These are phyloP conservation scores for Harpegnathos saltator DNA, from an alignment of 1,140 invertebrate genomes.

Conservation along the genomic window DNA sequence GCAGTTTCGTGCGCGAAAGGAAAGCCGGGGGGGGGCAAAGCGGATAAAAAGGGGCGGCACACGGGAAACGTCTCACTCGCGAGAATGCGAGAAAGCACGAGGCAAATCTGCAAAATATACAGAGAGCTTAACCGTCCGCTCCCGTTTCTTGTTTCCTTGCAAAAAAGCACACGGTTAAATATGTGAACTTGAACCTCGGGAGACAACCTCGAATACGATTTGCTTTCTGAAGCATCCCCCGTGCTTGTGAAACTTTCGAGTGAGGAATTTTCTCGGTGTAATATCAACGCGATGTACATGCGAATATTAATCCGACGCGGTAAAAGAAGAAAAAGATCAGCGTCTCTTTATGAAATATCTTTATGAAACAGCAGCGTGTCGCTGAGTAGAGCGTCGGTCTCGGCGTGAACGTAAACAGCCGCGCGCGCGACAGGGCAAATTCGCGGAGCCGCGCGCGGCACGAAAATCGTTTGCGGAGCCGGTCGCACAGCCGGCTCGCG, in stretches of 20 bases:
- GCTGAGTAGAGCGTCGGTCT: not conserved
- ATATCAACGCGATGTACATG: too few relatives aligned
- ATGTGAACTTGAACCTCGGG: too few relatives aligned
- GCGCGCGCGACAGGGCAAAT: not conserved
- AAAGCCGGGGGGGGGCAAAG: conserved; percentile 18
- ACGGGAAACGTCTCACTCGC: conserved; percentile 31
- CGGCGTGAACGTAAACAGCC: not conserved
- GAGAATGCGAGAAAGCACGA: conserved; percentile 15
- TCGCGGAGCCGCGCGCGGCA: too few relatives aligned
- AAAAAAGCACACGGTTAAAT: too few relatives aligned
- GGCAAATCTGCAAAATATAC: not conserved
- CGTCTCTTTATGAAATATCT: not conserved
- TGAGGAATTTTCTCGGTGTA: too few relatives aligned
- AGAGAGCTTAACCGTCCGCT: not conserved
- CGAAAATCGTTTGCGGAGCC: not conserved
- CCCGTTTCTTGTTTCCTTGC: too few relatives aligned
- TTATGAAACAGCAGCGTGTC: too few relatives aligned
- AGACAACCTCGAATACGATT: too few relatives aligned
- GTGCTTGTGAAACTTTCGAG: too few relatives aligned
- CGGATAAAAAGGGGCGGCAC: conserved; percentile 22
- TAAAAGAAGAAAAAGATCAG: not conserved
- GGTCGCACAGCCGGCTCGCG: too few relatives aligned
- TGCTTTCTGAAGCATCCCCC: too few relatives aligned
- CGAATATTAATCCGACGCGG: too few relatives aligned
- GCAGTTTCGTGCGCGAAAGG: conserved; percentile 50